These are phyloP conservation scores for Micromys minutus DNA, from an alignment of 2,113 vertebrate genomes.

Conservation along the genomic window DNA sequence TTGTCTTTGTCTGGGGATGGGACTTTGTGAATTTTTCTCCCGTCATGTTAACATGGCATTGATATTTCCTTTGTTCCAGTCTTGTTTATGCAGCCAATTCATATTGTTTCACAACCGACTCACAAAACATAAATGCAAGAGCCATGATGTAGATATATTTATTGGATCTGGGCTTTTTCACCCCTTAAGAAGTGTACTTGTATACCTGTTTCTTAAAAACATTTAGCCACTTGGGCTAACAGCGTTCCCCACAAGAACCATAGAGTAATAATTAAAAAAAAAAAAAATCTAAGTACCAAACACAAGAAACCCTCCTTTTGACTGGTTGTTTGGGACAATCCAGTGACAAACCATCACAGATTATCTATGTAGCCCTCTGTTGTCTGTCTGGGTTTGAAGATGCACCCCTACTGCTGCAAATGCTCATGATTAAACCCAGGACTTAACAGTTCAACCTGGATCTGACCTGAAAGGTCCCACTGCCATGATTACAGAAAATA, in stretches of 20 bases:
- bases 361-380: neutral
- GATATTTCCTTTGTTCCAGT: neutral
- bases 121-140: neutral
- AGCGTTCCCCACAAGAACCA: neutral
- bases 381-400: neutral
- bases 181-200: neutral
- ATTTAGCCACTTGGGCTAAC: neutral
- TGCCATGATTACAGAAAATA: neutral
- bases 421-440: neutral
- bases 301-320: neutral
- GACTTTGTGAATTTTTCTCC: neutral
- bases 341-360: neutral
- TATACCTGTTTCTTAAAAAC: neutral
- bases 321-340: neutral
- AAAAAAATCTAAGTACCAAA: neutral
- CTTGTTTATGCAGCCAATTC: neutral
- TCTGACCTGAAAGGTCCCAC: neutral
- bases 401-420: neutral
- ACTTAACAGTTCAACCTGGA: neutral
- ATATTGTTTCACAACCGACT: neutral
- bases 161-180: neutral
- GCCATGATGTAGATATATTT: neutral
- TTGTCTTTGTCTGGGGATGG: neutral
- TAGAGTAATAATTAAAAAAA: neutral
- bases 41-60: neutral